A percentile compares a stretch with the other conserved stretches of the same genome.
phyloP scores from a whole-genome alignment of 2,113 vertebrate species.

The Onychostruthus taczanowskii region DNA sequence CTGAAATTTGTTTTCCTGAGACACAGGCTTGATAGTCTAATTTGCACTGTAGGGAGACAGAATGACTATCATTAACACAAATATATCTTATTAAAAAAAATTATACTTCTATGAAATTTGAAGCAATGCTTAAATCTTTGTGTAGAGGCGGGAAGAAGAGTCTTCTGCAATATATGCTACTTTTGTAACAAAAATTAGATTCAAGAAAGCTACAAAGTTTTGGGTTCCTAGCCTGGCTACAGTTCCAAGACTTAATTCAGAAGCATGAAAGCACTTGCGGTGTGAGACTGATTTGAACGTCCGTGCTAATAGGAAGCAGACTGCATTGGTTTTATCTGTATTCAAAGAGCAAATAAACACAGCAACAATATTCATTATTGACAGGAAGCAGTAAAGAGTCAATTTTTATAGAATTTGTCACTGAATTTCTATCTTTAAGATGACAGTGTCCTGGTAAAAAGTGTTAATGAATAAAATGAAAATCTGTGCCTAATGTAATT shows the following conservation, averaged over 20 bases:
- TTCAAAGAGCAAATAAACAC: neutral
- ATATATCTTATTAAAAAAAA: neutral
- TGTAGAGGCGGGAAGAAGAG: neutral
- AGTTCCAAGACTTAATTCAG: neutral
- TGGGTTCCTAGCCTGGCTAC: neutral
- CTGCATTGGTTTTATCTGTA: neutral
- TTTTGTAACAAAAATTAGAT: neutral
- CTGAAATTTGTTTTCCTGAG: slow-evolving; percentile 88
- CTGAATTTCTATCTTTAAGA: neutral
- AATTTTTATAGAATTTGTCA: neutral
- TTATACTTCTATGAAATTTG: neutral
- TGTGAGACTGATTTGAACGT: neutral
- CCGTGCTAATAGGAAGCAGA: neutral
- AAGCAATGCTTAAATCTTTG: neutral
- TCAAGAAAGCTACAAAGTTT: neutral
- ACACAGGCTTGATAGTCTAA: slow-evolving; percentile 94
- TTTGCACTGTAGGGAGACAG: slow-evolving; percentile 84
- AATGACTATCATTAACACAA: slow-evolving; percentile 4
- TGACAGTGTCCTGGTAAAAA: neutral
- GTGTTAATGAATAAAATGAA: neutral
- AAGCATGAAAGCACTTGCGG: neutral
- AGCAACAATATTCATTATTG: neutral
- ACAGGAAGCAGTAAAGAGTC: neutral
- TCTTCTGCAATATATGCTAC: neutral
- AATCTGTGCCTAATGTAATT: neutral